Percentiles rank a stretch among this genome's conserved stretches.
Evolutionary conservation across 2,888 invertebrate genomes (phyloP).

Genomic region (Ochropleura leucogaster): DNA sequence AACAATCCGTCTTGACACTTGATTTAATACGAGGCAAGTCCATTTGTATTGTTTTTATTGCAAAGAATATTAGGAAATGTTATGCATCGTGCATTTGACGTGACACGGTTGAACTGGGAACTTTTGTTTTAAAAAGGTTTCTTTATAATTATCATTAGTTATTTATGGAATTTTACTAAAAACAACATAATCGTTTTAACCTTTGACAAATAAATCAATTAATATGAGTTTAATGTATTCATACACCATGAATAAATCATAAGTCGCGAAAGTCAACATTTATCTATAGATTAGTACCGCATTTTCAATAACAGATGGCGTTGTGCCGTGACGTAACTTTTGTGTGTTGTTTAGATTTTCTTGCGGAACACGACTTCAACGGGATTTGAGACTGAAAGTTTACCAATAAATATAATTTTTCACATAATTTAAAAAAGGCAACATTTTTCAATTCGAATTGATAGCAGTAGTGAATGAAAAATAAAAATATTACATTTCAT

Average conservation of each 20-base stretch:
- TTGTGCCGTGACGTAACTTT: too few relatives aligned
- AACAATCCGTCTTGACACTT: constrained; percentile 46
- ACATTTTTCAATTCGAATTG: background rate
- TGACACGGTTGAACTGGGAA: background rate
- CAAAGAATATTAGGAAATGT: constrained; percentile 15
- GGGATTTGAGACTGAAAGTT: background rate
- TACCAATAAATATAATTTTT: background rate
- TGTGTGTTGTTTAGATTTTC: too few relatives aligned
- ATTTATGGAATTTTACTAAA: too few relatives aligned
- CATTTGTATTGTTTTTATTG: constrained; percentile 40
- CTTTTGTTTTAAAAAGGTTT: background rate
- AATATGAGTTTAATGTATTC: too few relatives aligned
- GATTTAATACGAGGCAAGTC: constrained; percentile 45
- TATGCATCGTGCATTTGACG: background rate
- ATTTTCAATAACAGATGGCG: too few relatives aligned
- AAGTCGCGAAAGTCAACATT: too few relatives aligned
- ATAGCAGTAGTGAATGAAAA: background rate
- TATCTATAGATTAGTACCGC: too few relatives aligned
- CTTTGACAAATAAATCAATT: too few relatives aligned
- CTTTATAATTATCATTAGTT: too few relatives aligned
- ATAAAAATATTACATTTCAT: background rate
- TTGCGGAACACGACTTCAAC: too few relatives aligned
- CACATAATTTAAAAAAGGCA: background rate
- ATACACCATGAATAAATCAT: too few relatives aligned
- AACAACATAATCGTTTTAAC: too few relatives aligned